Evolutionary conservation across 2,888 invertebrate species (phyloP).

Genomic region (Seira sanloemensis): DNA sequence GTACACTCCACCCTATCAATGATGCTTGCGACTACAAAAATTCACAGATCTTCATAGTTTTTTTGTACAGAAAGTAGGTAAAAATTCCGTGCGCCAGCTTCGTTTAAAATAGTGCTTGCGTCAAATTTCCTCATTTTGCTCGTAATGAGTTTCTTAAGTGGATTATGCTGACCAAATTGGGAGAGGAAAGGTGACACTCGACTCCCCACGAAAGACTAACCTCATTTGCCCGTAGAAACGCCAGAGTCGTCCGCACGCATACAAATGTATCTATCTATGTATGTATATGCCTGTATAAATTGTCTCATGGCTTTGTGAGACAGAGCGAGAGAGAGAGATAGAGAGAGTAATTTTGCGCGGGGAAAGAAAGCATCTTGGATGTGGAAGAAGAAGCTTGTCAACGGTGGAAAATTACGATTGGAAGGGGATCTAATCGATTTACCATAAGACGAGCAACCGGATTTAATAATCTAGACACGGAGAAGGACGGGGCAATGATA

Average conservation of each 20-base stretch:
- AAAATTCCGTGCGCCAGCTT: slow-evolving; percentile 7
- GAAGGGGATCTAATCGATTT: not conserved
- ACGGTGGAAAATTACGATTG: not conserved
- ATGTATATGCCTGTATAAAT: not conserved
- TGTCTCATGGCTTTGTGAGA: not conserved
- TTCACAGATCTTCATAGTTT: too few species aligned
- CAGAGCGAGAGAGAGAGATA: too few species aligned
- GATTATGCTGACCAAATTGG: slow-evolving; percentile 41
- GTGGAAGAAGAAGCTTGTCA: slow-evolving; percentile 5
- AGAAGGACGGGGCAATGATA: not conserved
- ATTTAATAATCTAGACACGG: slow-evolving; percentile 19
- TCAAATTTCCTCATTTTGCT: slow-evolving; percentile 59
- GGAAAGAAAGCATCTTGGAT: not conserved
- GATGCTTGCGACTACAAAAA: not conserved
- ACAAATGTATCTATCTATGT: not conserved
- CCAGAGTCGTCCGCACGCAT: not conserved
- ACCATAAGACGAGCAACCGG: not conserved
- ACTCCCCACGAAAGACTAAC: not conserved
- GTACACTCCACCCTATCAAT: not conserved
- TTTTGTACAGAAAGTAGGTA: too few species aligned
- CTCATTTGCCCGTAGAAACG: slow-evolving; percentile 19
- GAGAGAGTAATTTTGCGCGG: too few species aligned
- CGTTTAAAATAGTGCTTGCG: slow-evolving; percentile 41
- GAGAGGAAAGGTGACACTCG: slow-evolving; percentile 14
- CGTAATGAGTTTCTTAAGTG: slow-evolving; percentile 62